Percentiles rank a stretch among this genome's conserved stretches.
Evolutionary conservation across 2,113 vertebrate genomes (phyloP).

Genomic region (Miniopterus natalensis): DNA sequence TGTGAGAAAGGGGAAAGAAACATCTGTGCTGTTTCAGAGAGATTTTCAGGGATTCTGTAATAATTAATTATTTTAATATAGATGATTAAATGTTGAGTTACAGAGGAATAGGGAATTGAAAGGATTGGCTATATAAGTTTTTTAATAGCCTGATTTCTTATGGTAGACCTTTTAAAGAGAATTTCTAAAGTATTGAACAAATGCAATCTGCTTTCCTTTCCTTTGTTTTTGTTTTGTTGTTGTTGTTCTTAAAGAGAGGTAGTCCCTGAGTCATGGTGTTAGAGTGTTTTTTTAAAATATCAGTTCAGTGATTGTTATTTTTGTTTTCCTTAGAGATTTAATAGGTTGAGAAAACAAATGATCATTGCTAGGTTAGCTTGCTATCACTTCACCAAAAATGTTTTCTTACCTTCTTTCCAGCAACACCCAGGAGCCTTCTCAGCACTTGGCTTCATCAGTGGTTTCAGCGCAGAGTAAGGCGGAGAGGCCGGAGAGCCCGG

Average conservation of each 20-base stretch:
- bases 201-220: neutral
- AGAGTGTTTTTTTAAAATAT: neutral
- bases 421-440: slow-evolving; percentile 86
- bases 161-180: neutral
- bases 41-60: neutral
- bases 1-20: neutral
- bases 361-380: neutral
- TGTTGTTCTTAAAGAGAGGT: neutral
- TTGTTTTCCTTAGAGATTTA: neutral
- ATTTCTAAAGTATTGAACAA: neutral
- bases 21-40: neutral
- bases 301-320: neutral
- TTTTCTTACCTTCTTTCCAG: slow-evolving; percentile 81
- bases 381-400: slow-evolving; percentile 39
- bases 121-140: neutral
- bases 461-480: slow-evolving; percentile 85
- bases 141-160: neutral
- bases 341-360: neutral
- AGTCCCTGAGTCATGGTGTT: neutral
- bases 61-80: neutral
- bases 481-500: slow-evolving; percentile 78
- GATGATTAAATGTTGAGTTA: neutral
- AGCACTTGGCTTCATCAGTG: slow-evolving; percentile 75
- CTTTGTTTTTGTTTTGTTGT: neutral
- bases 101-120: neutral